Conservation (phyloP, 2,113 vertebrate genomes). For the Heterotis niloticus region DNA sequence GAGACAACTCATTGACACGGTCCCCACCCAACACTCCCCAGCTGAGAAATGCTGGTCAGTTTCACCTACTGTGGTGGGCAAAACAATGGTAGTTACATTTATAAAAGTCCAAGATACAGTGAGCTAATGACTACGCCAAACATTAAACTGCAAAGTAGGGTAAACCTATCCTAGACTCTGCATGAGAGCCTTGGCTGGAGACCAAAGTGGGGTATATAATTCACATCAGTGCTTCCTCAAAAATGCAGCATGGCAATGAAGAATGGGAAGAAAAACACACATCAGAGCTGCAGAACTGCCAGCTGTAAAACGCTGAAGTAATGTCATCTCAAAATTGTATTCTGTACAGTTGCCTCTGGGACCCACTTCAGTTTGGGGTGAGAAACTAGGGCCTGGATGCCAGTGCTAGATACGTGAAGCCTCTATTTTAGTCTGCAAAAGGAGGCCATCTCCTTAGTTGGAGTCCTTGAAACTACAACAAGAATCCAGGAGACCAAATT, state of each 20-base stretch:
- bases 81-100: conserved; percentile 9
- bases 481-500: background rate
- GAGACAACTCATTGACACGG: background rate
- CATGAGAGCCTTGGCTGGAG: background rate
- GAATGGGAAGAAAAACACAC: background rate
- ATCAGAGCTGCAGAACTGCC: background rate
- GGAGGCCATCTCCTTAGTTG: background rate
- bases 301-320: background rate
- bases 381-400: background rate
- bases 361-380: background rate
- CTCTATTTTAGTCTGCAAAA: background rate
- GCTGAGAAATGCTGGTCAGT: background rate
- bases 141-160: background rate
- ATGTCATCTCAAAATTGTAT: background rate
- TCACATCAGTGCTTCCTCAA: background rate
- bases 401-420: background rate
- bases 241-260: background rate
- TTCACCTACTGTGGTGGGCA: background rate
- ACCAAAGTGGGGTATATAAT: background rate
- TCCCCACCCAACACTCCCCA: background rate
- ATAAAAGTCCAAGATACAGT: conserved; percentile 1
- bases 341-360: background rate
- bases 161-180: background rate
- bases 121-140: conserved; percentile 5
- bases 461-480: background rate